phyloP scores from a whole-genome alignment of 2,888 invertebrate species.

The Serripes groenlandicus region DNA sequence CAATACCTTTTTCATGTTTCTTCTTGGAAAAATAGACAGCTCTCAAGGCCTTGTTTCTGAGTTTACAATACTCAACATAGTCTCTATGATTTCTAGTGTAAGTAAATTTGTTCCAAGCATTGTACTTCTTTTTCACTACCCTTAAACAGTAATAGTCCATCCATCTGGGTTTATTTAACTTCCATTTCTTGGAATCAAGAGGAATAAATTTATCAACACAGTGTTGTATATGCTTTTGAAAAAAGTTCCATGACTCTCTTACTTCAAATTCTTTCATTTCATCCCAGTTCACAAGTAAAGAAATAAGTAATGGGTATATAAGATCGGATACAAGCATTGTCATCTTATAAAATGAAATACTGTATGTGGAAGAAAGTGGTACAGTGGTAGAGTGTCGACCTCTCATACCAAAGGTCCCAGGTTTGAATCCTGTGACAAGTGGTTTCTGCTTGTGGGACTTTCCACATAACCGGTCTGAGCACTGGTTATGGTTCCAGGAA shows the following conservation, averaged over 20 bases:
- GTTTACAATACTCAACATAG: background rate
- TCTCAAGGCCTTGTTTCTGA: background rate
- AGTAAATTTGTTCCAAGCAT: background rate
- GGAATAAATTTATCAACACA: background rate
- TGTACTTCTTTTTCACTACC: slow-evolving; percentile 9
- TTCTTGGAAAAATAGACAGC: slow-evolving; percentile 8
- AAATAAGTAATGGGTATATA: too few species aligned
- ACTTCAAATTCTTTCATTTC: too few species aligned
- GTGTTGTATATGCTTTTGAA: background rate
- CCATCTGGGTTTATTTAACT: background rate
- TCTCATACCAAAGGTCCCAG: too few species aligned
- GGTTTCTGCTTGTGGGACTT: too few species aligned
- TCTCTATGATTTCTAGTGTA: background rate
- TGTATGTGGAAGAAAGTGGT: too few species aligned
- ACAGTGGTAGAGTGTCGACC: too few species aligned
- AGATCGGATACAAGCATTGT: too few species aligned
- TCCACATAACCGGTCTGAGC: too few species aligned
- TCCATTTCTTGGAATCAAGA: background rate
- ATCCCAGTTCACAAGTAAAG: too few species aligned
- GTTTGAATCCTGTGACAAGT: too few species aligned
- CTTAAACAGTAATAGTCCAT: background rate
- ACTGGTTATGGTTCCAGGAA: too few species aligned
- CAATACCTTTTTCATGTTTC: slow-evolving; percentile 4
- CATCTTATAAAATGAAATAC: too few species aligned
- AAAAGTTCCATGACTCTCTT: background rate